Conservation (phyloP, 1,140 invertebrate species). For the Heliconius hewitsoni region DNA sequence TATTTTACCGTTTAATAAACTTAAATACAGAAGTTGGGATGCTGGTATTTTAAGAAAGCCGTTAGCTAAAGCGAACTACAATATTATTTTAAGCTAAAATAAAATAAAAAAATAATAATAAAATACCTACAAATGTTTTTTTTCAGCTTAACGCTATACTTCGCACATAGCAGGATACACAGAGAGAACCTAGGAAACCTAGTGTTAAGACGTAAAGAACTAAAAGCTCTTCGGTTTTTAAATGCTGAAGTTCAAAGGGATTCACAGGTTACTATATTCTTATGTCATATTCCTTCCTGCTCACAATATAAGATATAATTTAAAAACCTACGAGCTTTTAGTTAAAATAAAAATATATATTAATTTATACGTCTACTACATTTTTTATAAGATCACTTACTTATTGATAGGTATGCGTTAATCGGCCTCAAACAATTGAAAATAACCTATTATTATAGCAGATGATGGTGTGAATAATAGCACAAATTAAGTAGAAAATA, state of each 20-base stretch:
- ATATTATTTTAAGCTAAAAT: too few species aligned
- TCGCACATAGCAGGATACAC: too few species aligned
- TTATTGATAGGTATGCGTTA: constrained; percentile 2
- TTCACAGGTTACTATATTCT: too few species aligned
- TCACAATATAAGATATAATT: too few species aligned
- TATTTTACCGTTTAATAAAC: constrained; percentile 32
- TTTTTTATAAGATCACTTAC: neutral
- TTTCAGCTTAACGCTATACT: too few species aligned
- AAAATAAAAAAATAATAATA: too few species aligned
- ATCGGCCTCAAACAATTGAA: constrained; percentile 20
- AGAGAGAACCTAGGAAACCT: too few species aligned
- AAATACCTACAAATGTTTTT: too few species aligned
- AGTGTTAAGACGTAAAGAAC: too few species aligned
- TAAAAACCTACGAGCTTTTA: neutral
- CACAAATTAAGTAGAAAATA: constrained; percentile 32
- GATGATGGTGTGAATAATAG: constrained; percentile 30
- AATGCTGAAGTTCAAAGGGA: too few species aligned
- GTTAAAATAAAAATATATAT: neutral
- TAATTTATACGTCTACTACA: neutral
- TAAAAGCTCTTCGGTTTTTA: too few species aligned
- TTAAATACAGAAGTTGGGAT: constrained; percentile 11
- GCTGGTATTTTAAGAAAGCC: neutral
- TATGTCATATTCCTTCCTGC: too few species aligned
- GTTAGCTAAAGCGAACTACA: neutral
- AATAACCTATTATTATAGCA: constrained; percentile 18